Conservation (phyloP, 1,140 invertebrate species). For the Spodoptera frugiperda region DNA sequence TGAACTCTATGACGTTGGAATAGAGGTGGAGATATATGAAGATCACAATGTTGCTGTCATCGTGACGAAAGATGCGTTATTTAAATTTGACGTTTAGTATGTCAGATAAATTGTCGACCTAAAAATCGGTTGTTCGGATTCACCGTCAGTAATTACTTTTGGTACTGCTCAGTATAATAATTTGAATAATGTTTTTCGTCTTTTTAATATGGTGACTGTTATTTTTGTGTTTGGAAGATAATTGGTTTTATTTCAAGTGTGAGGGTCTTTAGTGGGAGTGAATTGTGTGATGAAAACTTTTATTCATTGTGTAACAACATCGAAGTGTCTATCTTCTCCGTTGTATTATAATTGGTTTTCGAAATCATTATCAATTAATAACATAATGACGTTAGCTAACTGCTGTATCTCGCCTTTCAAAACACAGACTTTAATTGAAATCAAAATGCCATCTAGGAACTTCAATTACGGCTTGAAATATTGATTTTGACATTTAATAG, state of each 20-base stretch:
- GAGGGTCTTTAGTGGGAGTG: slow-evolving; percentile 37
- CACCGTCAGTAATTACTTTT: slow-evolving; percentile 76
- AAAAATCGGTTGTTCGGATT: slow-evolving; percentile 78
- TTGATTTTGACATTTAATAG: too few species aligned
- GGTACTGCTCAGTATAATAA: slow-evolving; percentile 60
- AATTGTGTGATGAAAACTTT: slow-evolving; percentile 35
- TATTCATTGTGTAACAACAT: slow-evolving; percentile 1
- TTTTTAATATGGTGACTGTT: slow-evolving; percentile 47
- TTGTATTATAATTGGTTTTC: slow-evolving; percentile 4
- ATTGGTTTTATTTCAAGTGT: slow-evolving; percentile 42
- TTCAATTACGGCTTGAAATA: too few species aligned
- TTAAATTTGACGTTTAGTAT: slow-evolving; percentile 81
- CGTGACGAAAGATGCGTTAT: slow-evolving; percentile 79
- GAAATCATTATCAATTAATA: background rate
- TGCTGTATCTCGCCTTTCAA: too few species aligned
- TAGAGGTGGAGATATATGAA: slow-evolving; percentile 21
- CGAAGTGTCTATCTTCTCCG: background rate
- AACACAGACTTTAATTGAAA: too few species aligned
- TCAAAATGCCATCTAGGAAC: too few species aligned
- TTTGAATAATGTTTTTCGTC: slow-evolving; percentile 56
- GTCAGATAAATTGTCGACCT: slow-evolving; percentile 81
- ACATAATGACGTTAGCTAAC: too few species aligned
- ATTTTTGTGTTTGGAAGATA: slow-evolving; percentile 43
- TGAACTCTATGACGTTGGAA: slow-evolving; percentile 34
- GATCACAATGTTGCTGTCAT: slow-evolving; percentile 45